phyloP scores from a whole-genome alignment of 2,888 invertebrate genomes.

The Mimumesa dahlbomi region DNA sequence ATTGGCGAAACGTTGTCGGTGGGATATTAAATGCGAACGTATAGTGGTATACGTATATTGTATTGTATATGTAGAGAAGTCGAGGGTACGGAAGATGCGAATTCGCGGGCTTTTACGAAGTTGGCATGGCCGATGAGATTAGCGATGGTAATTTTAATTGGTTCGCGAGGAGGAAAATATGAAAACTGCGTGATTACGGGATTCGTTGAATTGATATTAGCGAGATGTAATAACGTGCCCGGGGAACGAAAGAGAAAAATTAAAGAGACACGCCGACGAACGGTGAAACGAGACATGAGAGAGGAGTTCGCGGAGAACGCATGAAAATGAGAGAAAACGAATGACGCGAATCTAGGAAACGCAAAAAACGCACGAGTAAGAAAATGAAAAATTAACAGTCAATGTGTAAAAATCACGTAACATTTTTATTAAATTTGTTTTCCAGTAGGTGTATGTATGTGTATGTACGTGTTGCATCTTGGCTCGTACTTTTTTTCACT shows the following conservation, averaged over 20 bases:
- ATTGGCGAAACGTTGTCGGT: no score
- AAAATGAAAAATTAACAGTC: constrained; percentile 66
- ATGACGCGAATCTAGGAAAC: constrained; percentile 28
- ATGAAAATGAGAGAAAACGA: constrained; percentile 31
- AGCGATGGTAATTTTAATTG: no score
- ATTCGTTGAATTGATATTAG: not conserved
- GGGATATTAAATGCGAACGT: no score
- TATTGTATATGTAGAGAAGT: no score
- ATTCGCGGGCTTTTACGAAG: no score
- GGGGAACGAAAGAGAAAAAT: not conserved
- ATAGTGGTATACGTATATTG: no score
- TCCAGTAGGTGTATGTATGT: constrained; percentile 63
- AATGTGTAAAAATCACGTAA: constrained; percentile 75
- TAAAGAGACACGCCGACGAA: no score
- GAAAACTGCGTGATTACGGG: no score
- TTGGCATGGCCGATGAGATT: no score
- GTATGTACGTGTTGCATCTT: constrained; percentile 65
- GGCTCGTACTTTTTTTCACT: constrained; percentile 47
- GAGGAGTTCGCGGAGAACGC: not conserved
- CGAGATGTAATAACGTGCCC: not conserved
- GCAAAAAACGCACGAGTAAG: constrained; percentile 33
- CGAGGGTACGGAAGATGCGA: no score
- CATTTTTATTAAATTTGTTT: constrained; percentile 75
- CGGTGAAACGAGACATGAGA: not conserved
- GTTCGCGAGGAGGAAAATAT: no score